Evolutionary conservation across 2,113 vertebrate genomes (phyloP).

Genomic region (Micronycteris hirsuta): DNA sequence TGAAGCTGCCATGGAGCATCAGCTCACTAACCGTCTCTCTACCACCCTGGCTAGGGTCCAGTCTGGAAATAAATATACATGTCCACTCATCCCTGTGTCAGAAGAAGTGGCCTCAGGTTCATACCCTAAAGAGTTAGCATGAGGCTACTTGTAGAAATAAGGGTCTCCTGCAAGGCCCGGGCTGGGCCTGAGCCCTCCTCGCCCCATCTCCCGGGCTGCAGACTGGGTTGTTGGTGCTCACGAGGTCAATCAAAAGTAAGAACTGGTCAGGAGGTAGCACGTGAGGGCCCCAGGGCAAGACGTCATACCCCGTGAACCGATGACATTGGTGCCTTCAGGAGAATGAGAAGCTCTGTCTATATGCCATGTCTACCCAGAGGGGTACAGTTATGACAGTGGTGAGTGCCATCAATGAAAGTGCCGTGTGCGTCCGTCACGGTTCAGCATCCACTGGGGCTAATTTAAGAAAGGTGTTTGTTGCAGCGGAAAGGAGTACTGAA

Average conservation of each 20-base stretch:
- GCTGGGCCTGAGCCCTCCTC: neutral
- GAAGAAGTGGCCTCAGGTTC: neutral
- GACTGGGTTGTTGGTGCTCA: neutral
- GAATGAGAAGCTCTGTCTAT: neutral
- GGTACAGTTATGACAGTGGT: neutral
- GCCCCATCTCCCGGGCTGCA: neutral
- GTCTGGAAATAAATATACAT: neutral
- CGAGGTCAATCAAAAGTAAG: neutral
- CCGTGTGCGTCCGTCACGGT: fast-evolving
- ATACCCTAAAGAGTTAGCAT: neutral
- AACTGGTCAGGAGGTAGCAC: neutral
- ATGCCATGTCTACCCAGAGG: no score
- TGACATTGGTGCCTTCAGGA: neutral
- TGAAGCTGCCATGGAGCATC: neutral
- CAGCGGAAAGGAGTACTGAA: neutral
- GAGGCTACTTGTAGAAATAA: neutral
- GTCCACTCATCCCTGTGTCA: neutral
- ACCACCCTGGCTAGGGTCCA: neutral
- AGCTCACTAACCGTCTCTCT: neutral
- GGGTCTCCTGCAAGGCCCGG: neutral
- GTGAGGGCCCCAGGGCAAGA: neutral
- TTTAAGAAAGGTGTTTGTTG: neutral
- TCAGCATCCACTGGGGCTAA: neutral
- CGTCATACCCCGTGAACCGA: neutral
- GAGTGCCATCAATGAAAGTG: fast-evolving